phyloP scores from a whole-genome alignment of 2,888 invertebrate species.

The Alitta virens region DNA sequence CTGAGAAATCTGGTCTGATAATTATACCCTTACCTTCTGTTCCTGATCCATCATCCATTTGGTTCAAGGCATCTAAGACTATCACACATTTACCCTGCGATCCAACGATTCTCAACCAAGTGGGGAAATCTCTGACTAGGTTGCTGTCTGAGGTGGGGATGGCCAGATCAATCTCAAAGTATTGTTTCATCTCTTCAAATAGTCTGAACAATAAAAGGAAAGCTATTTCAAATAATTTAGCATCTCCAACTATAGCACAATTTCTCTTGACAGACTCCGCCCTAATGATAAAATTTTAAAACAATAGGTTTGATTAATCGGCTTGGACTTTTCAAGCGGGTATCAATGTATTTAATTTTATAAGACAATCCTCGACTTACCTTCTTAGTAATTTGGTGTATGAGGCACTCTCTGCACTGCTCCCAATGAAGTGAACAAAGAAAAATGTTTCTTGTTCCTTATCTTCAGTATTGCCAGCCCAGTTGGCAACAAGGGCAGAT shows the following conservation, averaged over 20 bases:
- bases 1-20: no score
- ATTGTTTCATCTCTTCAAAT: constrained; percentile 39
- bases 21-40: constrained; percentile 20
- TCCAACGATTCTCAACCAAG: constrained; percentile 37
- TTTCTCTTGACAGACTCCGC: no score
- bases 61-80: constrained; percentile 45
- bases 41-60: constrained; percentile 39
- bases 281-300: no score
- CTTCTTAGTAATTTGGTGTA: constrained; percentile 37
- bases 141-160: constrained; percentile 35
- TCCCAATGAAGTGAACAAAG: constrained; percentile 44
- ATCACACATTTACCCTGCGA: constrained; percentile 31
- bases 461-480: constrained; percentile 33
- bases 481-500: constrained; percentile 43
- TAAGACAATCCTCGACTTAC: constrained; percentile 24
- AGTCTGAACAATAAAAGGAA: constrained; percentile 32
- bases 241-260: no score
- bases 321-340: no score
- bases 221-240: no score
- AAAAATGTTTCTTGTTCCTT: constrained; percentile 35
- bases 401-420: constrained; percentile 41
- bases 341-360: no score
- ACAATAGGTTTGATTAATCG: no score
- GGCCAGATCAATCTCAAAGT: constrained; percentile 32
- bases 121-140: constrained; percentile 32